Base-by-base conservation (phyloP, 2,888 invertebrate genomes). In the Rhaphigaster nebulosa region DNA sequence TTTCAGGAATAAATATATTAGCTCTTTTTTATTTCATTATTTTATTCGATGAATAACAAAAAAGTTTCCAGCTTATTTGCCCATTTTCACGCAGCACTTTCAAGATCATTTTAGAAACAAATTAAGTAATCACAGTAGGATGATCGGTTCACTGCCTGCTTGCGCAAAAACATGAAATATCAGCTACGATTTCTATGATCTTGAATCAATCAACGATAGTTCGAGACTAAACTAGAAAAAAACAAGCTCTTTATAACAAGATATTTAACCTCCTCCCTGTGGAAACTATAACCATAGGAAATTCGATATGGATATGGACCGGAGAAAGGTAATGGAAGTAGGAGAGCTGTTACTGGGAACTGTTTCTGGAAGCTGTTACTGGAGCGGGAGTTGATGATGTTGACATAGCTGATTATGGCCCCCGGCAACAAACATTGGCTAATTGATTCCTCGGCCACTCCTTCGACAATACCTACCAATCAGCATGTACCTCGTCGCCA, bases 331-430 rank as follows among this genome's bases (percentile, higher is more conserved):
- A 84, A 84, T 45, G 10, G n/a, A n/a, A 84, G 13, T 6, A 4
- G n/a, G 84, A 84, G 84, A 50, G n/a, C 84, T 26, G 84, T 84
- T 84, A 76, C 70, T 76, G 70, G 70, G 34, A 76, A 84, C 84
- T 84, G 84, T 41, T 84, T 76, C 70, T 76, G 70, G 70, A 76
- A 76, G 34, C 70, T 84, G 84, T 50, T 84, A 50, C 45, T 84
- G 84, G n/a, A 45, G 84, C 84, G 45, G 60, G 56, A 23, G 76
- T 52, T 89, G 89, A 89, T 89, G 89, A 89, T 89, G 89, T 89
- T 89, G 89, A 89, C 76, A 89, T 34, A 76, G 89, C 89, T 89
- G 89, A 89, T 89, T 89, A 89, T 29, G 15, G 56, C 88, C 88
- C 60, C 54, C 56, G 88, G 89, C 89, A 29, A 56, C 89, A 89